Evolutionary conservation across 2,888 invertebrate species (phyloP).

Genomic region (Cheilosia vernalis): DNA sequence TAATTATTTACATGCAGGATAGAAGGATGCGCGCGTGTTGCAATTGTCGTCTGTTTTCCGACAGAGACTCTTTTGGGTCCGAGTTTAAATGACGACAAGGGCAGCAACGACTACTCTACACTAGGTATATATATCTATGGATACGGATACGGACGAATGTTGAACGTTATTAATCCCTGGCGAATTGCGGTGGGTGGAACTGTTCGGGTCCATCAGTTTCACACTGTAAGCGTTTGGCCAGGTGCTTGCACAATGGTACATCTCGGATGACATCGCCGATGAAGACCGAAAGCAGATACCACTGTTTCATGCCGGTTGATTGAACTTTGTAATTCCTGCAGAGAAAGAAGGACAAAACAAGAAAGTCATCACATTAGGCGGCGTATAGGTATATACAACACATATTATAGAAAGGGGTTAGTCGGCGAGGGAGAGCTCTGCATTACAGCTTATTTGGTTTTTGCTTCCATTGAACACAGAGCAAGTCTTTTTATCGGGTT

Average conservation of each 20-base stretch:
- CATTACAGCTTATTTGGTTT: constrained; percentile 57
- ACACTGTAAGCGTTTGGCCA: constrained; percentile 89
- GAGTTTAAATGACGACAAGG: constrained; percentile 49
- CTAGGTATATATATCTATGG: not conserved
- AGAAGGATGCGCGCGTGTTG: constrained; percentile 67
- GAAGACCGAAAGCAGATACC: constrained; percentile 93
- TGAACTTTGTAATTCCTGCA: constrained; percentile 91
- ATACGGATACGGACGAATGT: constrained; percentile 27
- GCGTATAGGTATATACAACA: constrained; percentile 10
- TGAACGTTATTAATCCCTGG: constrained; percentile 71
- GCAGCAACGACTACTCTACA: constrained; percentile 24
- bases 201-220: constrained; percentile 82
- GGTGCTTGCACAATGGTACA: constrained; percentile 90
- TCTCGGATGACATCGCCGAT: constrained; percentile 93
- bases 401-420: constrained; percentile 9
- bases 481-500: constrained; percentile 47
- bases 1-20: constrained; percentile 74
- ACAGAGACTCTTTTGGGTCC: constrained; percentile 6
- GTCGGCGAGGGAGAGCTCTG: constrained; percentile 13
- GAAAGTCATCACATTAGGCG: constrained; percentile 70
- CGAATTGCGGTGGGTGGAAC: constrained; percentile 77
- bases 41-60: constrained; percentile 61
- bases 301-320: constrained; percentile 90
- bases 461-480: constrained; percentile 41
- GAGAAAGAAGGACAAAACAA: constrained; percentile 58